Evolutionary conservation across 2,888 invertebrate species (phyloP).

Genomic region (Leptopterna dolabrata): DNA sequence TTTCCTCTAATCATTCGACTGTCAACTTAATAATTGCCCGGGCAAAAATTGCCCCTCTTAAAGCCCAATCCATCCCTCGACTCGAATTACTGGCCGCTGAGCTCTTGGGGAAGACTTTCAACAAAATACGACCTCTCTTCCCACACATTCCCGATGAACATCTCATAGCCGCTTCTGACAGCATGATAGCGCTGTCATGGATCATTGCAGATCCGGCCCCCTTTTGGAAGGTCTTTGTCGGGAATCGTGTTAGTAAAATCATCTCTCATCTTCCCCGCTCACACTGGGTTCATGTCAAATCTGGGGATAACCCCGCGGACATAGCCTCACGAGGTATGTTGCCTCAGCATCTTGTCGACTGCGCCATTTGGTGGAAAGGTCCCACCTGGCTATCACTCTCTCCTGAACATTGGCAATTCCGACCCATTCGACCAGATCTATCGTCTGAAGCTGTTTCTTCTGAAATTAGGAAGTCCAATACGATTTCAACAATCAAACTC

Average conservation of each 20-base stretch:
- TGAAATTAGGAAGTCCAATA: background rate
- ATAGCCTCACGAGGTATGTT: background rate
- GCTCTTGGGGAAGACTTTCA: conserved; percentile 26
- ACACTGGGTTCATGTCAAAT: background rate
- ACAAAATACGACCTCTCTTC: background rate
- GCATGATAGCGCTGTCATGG: background rate
- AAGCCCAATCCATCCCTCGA: conserved; percentile 53
- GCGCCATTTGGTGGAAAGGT: background rate
- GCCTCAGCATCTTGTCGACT: background rate
- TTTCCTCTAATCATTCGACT: background rate
- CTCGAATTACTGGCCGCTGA: conserved; percentile 55
- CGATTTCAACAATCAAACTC: background rate
- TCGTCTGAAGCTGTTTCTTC: background rate
- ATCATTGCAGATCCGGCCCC: background rate
- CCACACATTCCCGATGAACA: background rate
- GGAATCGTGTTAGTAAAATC: background rate
- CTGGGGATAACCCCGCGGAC: background rate
- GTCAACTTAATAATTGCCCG: conserved; percentile 26
- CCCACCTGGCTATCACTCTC: background rate
- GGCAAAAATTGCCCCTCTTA: conserved; percentile 54
- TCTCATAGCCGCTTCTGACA: background rate
- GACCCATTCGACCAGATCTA: background rate
- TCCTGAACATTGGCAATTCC: background rate
- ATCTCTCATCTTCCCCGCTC: background rate
- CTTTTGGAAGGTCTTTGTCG: background rate